Evolutionary conservation across 2,888 invertebrate genomes (phyloP), one percentile per base, ranked within the genome.

Genomic region (Neoascia interrupta): DNA sequence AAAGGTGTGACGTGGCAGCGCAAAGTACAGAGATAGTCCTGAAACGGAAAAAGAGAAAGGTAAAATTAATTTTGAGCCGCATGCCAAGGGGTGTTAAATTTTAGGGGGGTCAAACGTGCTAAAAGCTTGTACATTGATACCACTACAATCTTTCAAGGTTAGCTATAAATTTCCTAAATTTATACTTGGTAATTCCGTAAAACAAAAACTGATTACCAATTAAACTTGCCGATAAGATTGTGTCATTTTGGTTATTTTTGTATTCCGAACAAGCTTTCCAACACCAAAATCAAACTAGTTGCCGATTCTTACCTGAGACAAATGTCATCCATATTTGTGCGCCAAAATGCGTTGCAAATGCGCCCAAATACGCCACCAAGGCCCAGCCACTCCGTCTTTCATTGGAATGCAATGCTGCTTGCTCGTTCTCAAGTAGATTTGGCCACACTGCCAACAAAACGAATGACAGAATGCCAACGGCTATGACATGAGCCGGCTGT

Each of bases 301-400:
- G 3, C 0, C 8, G 13, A 34, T 68, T 64, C 83, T 84, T 87
- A 95, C 95, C 95, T 85, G 96, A 96, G 28, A 97, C 92, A 85
- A 97, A 94, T 8, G 96, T 96, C 95, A 97, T 97, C 97, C 97
- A 97, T 82, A 96, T 92, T 90, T 97, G 96, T 15, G 95, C 91
- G 26, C 97, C 97, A 83, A 96, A 93, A 87, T 96, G 96, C 64
- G 93, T 92, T 80, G 94, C 93, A 83, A 96, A 94, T 5, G 94
- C 92, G 0, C 92, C 92, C 26, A 97, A 90, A 87, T 96, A 96
- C 18, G 94, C 88, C 66, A 96, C 91, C 47, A 91, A 90, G 81
- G 82, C 89, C 82, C 73, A 41, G 53, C 69, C 73, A 54, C 82
- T 81, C 37, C 83, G 58, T 49, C 28, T 47, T 18, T 79, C 39